These are phyloP conservation scores for Blomia tropicalis DNA, from an alignment of 2,888 invertebrate species.

Conservation along the genomic window DNA sequence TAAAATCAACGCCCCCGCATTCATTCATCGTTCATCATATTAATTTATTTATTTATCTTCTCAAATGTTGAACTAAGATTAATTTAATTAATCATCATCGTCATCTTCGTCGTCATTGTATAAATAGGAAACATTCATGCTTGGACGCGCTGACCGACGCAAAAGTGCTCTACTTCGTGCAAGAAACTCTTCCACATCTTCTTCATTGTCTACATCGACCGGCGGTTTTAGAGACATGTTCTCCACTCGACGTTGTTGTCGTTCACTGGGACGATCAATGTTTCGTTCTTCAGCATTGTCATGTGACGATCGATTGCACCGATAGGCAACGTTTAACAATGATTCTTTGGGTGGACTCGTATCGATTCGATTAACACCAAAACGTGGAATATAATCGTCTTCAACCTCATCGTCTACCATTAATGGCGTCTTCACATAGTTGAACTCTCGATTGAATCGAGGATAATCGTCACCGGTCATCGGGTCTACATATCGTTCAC, in stretches of 20 bases:
- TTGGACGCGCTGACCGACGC: neutral
- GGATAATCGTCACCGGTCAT: neutral
- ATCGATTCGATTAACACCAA: neutral
- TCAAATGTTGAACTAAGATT: too few species aligned
- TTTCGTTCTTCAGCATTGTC: neutral
- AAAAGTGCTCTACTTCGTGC: neutral
- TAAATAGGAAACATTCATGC: neutral
- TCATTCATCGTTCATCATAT: too few species aligned
- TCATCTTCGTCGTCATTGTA: neutral
- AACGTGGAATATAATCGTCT: neutral
- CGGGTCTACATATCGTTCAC: neutral
- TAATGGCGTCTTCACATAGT: neutral
- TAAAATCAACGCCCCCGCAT: too few species aligned
- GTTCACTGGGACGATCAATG: neutral
- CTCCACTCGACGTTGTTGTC: neutral
- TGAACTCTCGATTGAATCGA: neutral
- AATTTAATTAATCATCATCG: too few species aligned
- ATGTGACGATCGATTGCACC: neutral
- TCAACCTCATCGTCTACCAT: neutral
- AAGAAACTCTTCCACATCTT: slow-evolving; percentile 1
- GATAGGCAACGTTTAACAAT: neutral
- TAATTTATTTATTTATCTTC: too few species aligned
- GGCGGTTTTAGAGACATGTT: neutral
- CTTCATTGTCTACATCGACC: slow-evolving; percentile 4
- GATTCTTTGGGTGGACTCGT: neutral